These are phyloP conservation scores for Aricia artaxerxes DNA, from an alignment of 2,888 invertebrate species.

Conservation along the genomic window DNA sequence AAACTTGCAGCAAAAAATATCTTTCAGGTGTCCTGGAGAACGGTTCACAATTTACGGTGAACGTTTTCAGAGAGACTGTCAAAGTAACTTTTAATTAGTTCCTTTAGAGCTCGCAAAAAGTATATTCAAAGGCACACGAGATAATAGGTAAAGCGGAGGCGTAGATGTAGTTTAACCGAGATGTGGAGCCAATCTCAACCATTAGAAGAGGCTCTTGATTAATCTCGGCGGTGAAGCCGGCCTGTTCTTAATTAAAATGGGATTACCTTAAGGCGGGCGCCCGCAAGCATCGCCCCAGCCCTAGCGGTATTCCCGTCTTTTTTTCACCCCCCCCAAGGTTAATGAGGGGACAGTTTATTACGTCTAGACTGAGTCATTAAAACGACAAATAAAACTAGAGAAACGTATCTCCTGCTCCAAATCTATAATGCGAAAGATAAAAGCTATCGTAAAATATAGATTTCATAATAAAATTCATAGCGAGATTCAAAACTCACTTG, in stretches of 20 bases:
- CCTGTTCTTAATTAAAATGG: constrained; percentile 68
- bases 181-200: constrained; percentile 41
- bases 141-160: constrained; percentile 24
- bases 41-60: constrained; percentile 27
- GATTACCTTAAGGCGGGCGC: constrained; percentile 61
- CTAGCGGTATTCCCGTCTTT: constrained; percentile 38
- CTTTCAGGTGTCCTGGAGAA: constrained; percentile 19
- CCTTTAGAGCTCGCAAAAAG: constrained; percentile 24
- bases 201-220: constrained; percentile 56
- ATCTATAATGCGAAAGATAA: not conserved
- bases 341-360: constrained; percentile 36
- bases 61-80: constrained; percentile 28
- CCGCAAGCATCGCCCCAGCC: constrained; percentile 33
- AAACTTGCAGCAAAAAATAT: constrained; percentile 28
- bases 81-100: constrained; percentile 31
- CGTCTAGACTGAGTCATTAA: constrained; percentile 25
- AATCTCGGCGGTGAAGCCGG: constrained; percentile 60
- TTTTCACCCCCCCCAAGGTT: constrained; percentile 35
- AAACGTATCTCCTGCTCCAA: not conserved
- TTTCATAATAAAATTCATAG: constrained; percentile 26
- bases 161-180: constrained; percentile 36
- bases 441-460: constrained; percentile 13
- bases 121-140: constrained; percentile 29
- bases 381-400: constrained; percentile 15
- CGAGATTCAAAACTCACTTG: constrained; percentile 21